Percentiles rank a stretch among this genome's conserved stretches.
These are phyloP conservation scores for Microcebus murinus DNA, from an alignment of 2,113 vertebrate species.

Conservation along the genomic window DNA sequence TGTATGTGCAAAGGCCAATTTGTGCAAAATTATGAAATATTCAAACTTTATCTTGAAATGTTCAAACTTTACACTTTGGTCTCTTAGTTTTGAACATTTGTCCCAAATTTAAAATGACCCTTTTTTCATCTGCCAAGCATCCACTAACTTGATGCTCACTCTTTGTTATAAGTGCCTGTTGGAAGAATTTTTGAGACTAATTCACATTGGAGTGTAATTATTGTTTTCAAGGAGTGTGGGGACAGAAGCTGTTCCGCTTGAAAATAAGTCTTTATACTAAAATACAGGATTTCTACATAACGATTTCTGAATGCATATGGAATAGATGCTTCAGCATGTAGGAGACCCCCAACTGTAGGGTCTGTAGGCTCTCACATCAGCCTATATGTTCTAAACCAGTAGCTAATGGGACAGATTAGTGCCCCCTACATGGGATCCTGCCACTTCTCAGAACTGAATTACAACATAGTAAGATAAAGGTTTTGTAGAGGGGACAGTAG, in stretches of 20 bases:
- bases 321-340: neutral
- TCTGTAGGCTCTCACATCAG: neutral
- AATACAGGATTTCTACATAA: neutral
- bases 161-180: neutral
- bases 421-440: neutral
- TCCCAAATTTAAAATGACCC: neutral
- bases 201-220: neutral
- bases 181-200: neutral
- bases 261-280: neutral
- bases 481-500: neutral
- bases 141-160: neutral
- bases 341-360: neutral
- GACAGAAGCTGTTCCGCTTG: neutral
- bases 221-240: neutral
- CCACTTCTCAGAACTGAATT: neutral
- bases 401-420: neutral
- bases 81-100: conserved; percentile 6
- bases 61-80: neutral
- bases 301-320: neutral
- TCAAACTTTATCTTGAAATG: conserved; percentile 32
- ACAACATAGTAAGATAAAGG: neutral
- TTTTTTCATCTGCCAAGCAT: neutral
- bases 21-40: conserved; percentile 29
- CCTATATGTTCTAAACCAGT: neutral
- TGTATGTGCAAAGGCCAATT: neutral